Evolutionary conservation across 2,797 vertebrate genomes (phyloP), one percentile per base, ranked within the genome.

Genomic region (Parauchenoglanis ngamensis): DNA sequence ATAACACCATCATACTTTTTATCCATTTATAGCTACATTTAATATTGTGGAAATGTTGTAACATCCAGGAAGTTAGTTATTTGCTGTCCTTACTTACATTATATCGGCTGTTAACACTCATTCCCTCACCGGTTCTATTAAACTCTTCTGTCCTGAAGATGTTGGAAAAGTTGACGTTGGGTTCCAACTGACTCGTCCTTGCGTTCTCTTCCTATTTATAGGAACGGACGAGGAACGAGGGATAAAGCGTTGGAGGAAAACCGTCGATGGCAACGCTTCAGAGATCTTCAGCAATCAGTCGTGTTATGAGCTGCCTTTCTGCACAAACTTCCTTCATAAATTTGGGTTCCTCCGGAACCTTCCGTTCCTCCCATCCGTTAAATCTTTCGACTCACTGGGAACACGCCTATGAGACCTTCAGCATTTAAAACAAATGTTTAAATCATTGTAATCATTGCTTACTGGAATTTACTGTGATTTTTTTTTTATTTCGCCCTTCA

Each of bases 311-410:
- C 92, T 92, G 13, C 93, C 94, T 4, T 93, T 92, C 89, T 94
- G 94, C 90, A 92, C 6, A 4, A 25, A 63, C 19, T 15, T 92
- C 65, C 89, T 96, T 17, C 92, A 92, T 70, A 90, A 87, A 75
- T 93, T 87, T 25, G 89, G 61, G 77, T 94, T 92, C 19, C 89
- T 93, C 84, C 92, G 92, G 87, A 94, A 94, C 84, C 88, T 97
- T 61, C 96, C 96, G 19, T 97, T 96, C 90, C 94, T 96, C 35
- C 96, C 95, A 0, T 92, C 95, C 21, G 92, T 94, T 57, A 91
- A 92, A 68, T 86, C 84, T 52, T 56, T 40, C 1, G 77, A 90
- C n/a, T 79, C 46, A 0, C 17, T 83, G 73, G 87, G 72, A 87
- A 89, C 87, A 0, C 88, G 86, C 28, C 87, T 88, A 57, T 92